Conservation (phyloP, 2,113 vertebrate genomes). For the Microtus pennsylvanicus region DNA sequence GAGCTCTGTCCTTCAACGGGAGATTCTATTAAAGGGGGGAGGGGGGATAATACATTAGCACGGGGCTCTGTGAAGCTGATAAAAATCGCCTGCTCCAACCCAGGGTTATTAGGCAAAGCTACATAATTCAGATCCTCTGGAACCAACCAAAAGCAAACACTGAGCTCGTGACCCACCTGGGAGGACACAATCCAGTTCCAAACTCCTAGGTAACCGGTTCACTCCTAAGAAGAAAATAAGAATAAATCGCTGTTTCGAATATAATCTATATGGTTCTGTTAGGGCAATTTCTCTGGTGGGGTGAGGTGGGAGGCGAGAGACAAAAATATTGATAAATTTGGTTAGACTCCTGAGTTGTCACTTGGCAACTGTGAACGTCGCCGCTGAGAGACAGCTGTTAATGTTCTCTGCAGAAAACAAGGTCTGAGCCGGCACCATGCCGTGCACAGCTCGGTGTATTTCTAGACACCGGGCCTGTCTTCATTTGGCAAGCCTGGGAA, state of each 20-base stretch:
- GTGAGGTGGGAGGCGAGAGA: slow-evolving; percentile 51
- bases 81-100: slow-evolving; percentile 77
- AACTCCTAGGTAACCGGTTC: neutral
- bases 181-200: neutral
- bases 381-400: slow-evolving; percentile 41
- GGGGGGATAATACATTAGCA: slow-evolving; percentile 85
- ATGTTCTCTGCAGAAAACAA: slow-evolving; percentile 43
- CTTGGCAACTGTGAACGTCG: slow-evolving; percentile 50
- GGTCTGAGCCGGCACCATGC: neutral
- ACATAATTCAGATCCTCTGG: slow-evolving; percentile 30
- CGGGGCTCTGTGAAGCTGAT: slow-evolving; percentile 80
- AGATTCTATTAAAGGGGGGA: slow-evolving; percentile 84
- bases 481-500: slow-evolving; percentile 34
- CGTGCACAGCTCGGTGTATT: neutral
- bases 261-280: slow-evolving; percentile 62
- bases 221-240: neutral
- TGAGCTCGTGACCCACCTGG: accelerated
- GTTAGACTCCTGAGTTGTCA: slow-evolving; percentile 5
- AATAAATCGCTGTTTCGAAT: slow-evolving; percentile 58
- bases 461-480: slow-evolving; percentile 58
- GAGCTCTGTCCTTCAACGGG: slow-evolving; percentile 82
- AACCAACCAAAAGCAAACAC: neutral
- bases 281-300: slow-evolving; percentile 50
- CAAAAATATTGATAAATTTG: slow-evolving; percentile 71
- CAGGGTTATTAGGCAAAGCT: slow-evolving; percentile 75